A percentile compares a stretch with the other conserved stretches of the same genome.
phyloP scores from a whole-genome alignment of 2,113 vertebrate genomes.

The Uropsilus gracilis region DNA sequence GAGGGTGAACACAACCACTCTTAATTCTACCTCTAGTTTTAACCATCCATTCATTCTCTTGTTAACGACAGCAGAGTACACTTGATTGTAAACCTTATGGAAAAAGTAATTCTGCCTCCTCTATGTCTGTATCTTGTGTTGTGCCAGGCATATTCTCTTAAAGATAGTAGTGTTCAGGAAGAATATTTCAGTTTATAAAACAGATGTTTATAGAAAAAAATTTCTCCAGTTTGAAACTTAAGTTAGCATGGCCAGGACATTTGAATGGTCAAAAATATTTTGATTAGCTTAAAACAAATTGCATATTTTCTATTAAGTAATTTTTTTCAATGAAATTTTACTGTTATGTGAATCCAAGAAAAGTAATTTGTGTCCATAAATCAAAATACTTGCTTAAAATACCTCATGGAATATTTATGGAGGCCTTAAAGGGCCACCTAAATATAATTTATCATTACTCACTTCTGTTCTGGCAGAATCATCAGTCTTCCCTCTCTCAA shows the following conservation, averaged over 20 bases:
- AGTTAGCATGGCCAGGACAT: slow-evolving; percentile 61
- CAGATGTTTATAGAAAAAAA: slow-evolving; percentile 52
- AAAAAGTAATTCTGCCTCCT: background rate
- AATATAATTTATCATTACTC: slow-evolving; percentile 48
- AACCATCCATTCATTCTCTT: background rate
- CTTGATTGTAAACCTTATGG: background rate
- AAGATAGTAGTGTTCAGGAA: background rate
- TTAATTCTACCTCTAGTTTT: background rate
- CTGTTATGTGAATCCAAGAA: slow-evolving; percentile 57
- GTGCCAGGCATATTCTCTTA: background rate
- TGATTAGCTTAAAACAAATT: slow-evolving; percentile 67
- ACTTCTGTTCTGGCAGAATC: slow-evolving; percentile 45
- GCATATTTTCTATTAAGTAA: slow-evolving; percentile 63
- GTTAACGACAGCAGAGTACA: background rate
- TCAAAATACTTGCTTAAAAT: slow-evolving; percentile 72
- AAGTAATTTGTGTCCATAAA: slow-evolving; percentile 54
- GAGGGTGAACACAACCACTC: background rate
- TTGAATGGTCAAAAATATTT: slow-evolving; percentile 65
- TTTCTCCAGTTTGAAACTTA: slow-evolving; percentile 60
- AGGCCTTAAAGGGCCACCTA: slow-evolving; percentile 27
- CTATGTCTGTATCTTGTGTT: background rate
- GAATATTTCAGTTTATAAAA: background rate
- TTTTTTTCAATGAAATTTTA: slow-evolving; percentile 71
- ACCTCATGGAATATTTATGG: slow-evolving; percentile 48
- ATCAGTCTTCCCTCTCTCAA: background rate